phyloP scores from a whole-genome alignment of 2,113 vertebrate species.

The Chlorocebus sabaeus region DNA sequence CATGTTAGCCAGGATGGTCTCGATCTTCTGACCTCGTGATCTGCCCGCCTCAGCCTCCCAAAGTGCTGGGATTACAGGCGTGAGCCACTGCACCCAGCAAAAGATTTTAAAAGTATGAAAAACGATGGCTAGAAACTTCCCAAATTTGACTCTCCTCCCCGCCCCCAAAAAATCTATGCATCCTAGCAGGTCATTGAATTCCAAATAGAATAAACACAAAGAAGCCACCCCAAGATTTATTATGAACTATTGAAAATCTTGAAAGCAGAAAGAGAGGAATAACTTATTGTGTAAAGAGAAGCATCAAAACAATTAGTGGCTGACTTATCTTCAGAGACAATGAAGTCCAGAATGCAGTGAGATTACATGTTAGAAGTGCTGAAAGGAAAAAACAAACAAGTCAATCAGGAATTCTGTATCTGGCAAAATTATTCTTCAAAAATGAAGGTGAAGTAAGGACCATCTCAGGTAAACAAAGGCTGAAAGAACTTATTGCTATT shows the following conservation, averaged over 20 bases:
- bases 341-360: background rate
- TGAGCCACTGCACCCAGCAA: too few relatives aligned
- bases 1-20: too few relatives aligned
- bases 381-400: background rate
- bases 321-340: background rate
- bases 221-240: background rate
- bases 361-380: background rate
- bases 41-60: too few relatives aligned
- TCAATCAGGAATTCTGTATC: background rate
- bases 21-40: too few relatives aligned
- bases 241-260: background rate
- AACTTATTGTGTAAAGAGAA: background rate
- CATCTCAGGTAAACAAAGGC: background rate
- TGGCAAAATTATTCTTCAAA: background rate
- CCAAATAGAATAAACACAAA: background rate
- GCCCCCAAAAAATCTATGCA: accelerated
- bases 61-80: too few relatives aligned
- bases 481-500: background rate
- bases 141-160: background rate
- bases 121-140: background rate
- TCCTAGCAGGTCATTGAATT: background rate
- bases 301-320: too few relatives aligned
- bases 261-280: background rate
- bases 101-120: background rate
- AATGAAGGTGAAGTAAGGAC: background rate